These are phyloP conservation scores for Sparus aurata DNA, from an alignment of 2,797 vertebrate genomes.

Conservation along the genomic window DNA sequence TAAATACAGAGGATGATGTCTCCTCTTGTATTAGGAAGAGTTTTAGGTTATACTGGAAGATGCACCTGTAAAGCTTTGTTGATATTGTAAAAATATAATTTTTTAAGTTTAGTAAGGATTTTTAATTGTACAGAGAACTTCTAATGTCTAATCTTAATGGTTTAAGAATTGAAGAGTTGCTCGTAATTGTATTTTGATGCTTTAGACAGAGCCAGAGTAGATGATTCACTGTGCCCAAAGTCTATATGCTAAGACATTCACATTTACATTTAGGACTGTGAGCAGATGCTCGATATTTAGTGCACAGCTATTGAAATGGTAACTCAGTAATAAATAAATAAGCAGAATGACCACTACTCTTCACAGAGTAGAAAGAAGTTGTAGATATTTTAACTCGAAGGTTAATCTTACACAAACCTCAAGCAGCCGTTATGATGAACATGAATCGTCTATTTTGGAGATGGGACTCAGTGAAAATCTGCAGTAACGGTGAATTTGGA, in stretches of 20 bases:
- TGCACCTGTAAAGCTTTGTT: not conserved
- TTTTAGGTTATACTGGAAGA: not conserved
- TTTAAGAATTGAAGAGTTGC: not conserved
- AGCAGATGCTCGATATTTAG: not conserved
- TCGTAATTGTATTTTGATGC: too few species aligned
- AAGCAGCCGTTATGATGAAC: not conserved
- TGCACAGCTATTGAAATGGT: not conserved
- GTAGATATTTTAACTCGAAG: not conserved
- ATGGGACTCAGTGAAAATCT: not conserved
- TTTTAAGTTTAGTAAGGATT: too few species aligned
- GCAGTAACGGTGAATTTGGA: not conserved
- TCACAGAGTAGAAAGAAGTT: not conserved
- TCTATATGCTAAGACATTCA: too few species aligned
- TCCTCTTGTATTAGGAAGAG: too few species aligned
- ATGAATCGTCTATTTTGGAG: not conserved
- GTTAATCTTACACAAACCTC: not conserved
- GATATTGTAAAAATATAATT: not conserved
- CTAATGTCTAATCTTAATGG: too few species aligned
- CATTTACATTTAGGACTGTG: too few species aligned
- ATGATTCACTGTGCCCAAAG: too few species aligned
- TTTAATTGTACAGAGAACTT: not conserved
- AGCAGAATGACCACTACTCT: not conserved
- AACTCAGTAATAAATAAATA: not conserved
- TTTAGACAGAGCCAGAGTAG: not conserved
- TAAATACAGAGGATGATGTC: not conserved